Percentiles rank a stretch among this genome's conserved stretches.
Conservation (phyloP, 2,797 vertebrate species). For the Podarcis lilfordi region DNA sequence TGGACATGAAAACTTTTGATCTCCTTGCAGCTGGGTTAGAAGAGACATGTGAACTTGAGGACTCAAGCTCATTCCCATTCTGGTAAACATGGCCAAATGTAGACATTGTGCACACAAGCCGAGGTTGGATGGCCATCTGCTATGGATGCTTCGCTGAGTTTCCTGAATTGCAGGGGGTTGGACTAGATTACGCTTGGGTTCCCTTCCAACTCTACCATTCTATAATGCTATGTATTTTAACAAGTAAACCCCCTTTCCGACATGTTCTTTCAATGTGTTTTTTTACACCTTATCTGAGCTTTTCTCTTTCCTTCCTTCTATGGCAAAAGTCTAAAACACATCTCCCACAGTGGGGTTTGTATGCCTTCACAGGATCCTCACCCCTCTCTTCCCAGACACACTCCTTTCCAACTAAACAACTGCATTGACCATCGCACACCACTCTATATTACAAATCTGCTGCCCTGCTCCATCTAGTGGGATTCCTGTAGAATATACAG, state of each 20-base stretch:
- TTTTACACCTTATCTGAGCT: neutral
- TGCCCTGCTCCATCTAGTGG: slow-evolving; percentile 48
- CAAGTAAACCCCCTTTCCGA: neutral
- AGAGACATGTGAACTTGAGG: too few relatives aligned
- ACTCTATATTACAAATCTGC: neutral
- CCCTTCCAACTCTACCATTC: too few relatives aligned
- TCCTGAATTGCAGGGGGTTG: too few relatives aligned
- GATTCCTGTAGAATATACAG: neutral
- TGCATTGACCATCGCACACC: neutral
- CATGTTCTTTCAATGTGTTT: neutral
- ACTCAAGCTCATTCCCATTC: too few relatives aligned
- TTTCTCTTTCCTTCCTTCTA: neutral
- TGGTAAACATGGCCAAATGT: too few relatives aligned
- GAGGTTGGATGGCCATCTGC: too few relatives aligned
- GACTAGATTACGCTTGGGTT: too few relatives aligned
- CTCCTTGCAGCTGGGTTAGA: too few relatives aligned
- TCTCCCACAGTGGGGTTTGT: neutral
- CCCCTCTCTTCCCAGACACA: rapidly evolving
- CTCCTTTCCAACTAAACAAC: neutral
- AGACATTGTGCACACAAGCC: too few relatives aligned
- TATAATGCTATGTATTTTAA: neutral
- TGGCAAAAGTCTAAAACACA: neutral
- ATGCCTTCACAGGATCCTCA: neutral
- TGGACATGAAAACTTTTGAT: too few relatives aligned
- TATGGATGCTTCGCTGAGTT: too few relatives aligned